Evolutionary conservation across 2,888 invertebrate genomes (phyloP), one percentile per base, ranked within the genome.

Genomic region (Serrognathus titanus): DNA sequence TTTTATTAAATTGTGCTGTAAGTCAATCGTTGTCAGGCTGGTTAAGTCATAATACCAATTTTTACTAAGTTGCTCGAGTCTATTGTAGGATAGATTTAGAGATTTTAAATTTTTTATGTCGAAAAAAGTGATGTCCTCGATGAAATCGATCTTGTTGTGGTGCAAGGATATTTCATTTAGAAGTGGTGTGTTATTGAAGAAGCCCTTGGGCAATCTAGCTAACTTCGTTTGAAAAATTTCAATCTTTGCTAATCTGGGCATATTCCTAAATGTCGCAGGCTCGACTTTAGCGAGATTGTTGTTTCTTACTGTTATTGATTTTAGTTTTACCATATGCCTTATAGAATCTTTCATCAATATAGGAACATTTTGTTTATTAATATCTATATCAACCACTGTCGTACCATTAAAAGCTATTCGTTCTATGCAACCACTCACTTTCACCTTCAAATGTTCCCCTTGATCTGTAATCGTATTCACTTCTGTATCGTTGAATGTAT

Each of bases 11-110:
- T 56, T 56, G 36, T 52, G 47, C 11, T 50, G 47, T 11, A 56
- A 52, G 38, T 56, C 56, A 13, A 56, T 45, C 1, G 51, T 48
- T 5, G 11, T 48, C 11, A 56, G 41, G 9, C 9, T 35, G 4
- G 56, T 48, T 12, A 56, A 24, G 13, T 41, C 37, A 20, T 48
- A 51, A 48, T 52, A 56, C 56, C 56, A 56, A 10, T 13, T 45
- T 11, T 43, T 7, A 16, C 43, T 41, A 13, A 56, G 39, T 11
- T 16, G 8, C 9, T 48, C 46, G 12, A 56, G 12, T 37, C 48
- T 31, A 40, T 56, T 56, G 20, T 56, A 48, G 5, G 56, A 56
- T 20, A 56, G 13, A 52, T 56, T 48, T 3, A 56, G 36, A 8
- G 8, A 1, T 35, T 16, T 31, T 48, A 56, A 41, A 6, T 48